Evolutionary conservation across 2,113 vertebrate species (phyloP), one percentile per base, ranked within the genome.

Genomic region (Ascaphus truei): DNA sequence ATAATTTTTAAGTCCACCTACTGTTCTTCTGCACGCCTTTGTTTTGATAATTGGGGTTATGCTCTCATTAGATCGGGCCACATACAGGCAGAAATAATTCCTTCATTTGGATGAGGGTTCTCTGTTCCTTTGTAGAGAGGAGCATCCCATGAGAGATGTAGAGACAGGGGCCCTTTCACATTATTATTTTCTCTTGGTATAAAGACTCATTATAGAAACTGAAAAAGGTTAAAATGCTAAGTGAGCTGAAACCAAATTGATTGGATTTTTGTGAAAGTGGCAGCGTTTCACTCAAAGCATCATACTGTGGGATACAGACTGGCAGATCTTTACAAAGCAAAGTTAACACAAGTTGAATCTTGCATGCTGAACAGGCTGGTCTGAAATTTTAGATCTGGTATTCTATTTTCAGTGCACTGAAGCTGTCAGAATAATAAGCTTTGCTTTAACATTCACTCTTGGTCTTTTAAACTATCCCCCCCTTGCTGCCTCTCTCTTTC

Each of bases 41-140:
- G 67, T 69, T 68, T 59, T 50, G 55, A 34, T 69, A 69, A 69
- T 69, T 69, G 67, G 55, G 67, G 67, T 69, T 50, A 16, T 36
- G 67, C 67, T 60, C 56, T 60, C 45, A 69, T 69, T 60, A 69
- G 67, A 60, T 4, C 10, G n/a, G 43, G 31, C 26, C 45, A 37
- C 22, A 27, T 36, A 48, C 41, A 15, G 22, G 43, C 55, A 20
- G 43, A 10, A 50, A 60, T 59, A 58, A 59, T 37, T 59, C 45
- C 13, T n/a, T 39, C 56, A 39, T 36, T 30, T 15, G 43, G 12
- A 9, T 18, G 3, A 16, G 10, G 10, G 53, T 34, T 52, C 45
- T 16, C 18, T 29, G 30, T 20, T 16, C 18, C 10, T 47, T 41
- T 37, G 31, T 20, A 39, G 23, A 23, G 16, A 25, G 31, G 65